A percentile compares a stretch with the other conserved stretches of the same genome.
Conservation (phyloP, 2,797 vertebrate genomes). For the Pelodytes ibericus region DNA sequence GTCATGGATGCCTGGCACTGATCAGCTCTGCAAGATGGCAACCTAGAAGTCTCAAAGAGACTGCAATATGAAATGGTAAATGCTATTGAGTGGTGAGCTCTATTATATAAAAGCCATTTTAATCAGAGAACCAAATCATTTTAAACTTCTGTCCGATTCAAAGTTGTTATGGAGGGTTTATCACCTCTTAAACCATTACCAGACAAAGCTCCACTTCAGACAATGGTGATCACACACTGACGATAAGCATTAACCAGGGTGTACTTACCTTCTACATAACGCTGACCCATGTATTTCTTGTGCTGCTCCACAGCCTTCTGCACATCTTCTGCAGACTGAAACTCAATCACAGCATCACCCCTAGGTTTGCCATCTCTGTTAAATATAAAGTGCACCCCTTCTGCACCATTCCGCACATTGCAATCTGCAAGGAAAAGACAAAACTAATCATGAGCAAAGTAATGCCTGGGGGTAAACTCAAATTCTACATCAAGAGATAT, state of each 20-base stretch:
- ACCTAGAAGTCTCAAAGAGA: too few species aligned
- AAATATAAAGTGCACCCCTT: constrained; percentile 85
- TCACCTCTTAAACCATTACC: too few species aligned
- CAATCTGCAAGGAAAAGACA: constrained; percentile 66
- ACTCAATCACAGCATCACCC: constrained; percentile 87
- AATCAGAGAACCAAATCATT: too few species aligned
- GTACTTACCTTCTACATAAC: constrained; percentile 89
- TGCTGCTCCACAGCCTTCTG: constrained; percentile 88
- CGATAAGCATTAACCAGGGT: constrained; percentile 6
- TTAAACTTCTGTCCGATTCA: too few species aligned
- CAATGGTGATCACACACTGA: too few species aligned
- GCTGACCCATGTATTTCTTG: constrained; percentile 86
- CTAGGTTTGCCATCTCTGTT: constrained; percentile 79
- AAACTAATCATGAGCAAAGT: not conserved
- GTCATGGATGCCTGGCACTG: too few species aligned
- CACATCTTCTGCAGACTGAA: constrained; percentile 87
- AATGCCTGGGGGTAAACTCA: not conserved
- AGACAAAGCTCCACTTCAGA: too few species aligned
- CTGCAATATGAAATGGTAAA: too few species aligned
- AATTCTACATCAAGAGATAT: not conserved
- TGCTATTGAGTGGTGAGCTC: too few species aligned
- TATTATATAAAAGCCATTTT: too few species aligned
- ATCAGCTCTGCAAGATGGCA: too few species aligned
- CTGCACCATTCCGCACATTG: constrained; percentile 80
- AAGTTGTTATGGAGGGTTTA: too few species aligned